Evolutionary conservation across 2,797 vertebrate genomes (phyloP), one percentile per base, ranked within the genome.

Genomic region (Sebastes iracundus): DNA sequence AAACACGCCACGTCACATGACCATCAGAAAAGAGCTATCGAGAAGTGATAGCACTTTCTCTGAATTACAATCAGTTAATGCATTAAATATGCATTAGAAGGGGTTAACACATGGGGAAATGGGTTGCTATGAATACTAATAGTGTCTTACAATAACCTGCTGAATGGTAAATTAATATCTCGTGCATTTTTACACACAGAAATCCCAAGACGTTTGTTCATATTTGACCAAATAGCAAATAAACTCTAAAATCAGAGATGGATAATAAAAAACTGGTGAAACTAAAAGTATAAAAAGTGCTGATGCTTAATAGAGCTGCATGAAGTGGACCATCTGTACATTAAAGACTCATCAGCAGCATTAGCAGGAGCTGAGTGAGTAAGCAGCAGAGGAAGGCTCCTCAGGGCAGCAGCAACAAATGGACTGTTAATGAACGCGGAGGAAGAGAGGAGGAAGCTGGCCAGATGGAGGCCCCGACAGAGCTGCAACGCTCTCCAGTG

Each of bases 271-370:
- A 27, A 79, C 11, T 11, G 46, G 63, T 72, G 33, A 61, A 86
- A 80, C 35, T 75, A 67, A 81, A 81, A 81, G 68, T 38, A 80
- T 28, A 55, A 83, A 87, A 79, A 78, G 72, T 86, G 77, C 79
- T 27, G 49, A 76, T 67, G 65, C 72, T 72, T 70, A 81, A 83
- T 75, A 72, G 32, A 63, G 27, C 46, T 78, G 70, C 83, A 85
- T 84, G 76, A 81, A 89, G 88, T 70, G 80, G 65, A 84, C 80
- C 84, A 87, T 88, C 81, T 90, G 90, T 76, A 85, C 81, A 88
- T 93, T 87, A 90, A 85, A 87, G 74, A 56, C 87, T 91, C 84
- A 83, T 91, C 89, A 90, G 87, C 77, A 84, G 81, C 87, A 88
- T 87, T 77, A 84, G 66, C 65, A 85, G 64, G 72, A 82, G 86